Evolutionary conservation across 2,888 invertebrate genomes (phyloP).

Genomic region (Coenonympha glycerion): DNA sequence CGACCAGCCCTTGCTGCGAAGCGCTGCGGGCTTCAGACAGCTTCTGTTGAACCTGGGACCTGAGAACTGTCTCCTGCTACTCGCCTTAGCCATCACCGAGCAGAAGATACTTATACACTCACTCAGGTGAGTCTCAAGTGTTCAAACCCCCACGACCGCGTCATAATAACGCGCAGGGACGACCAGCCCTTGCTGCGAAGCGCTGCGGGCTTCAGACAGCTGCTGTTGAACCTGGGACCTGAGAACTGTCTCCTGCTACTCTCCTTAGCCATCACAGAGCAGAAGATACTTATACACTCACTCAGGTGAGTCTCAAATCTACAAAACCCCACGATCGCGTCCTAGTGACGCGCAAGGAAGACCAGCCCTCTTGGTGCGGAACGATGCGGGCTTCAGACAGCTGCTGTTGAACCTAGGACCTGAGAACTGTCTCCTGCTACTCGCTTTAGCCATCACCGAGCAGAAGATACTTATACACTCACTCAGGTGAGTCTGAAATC

Average conservation of each 20-base stretch:
- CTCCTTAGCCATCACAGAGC: slow-evolving; percentile 93
- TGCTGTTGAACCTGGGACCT: slow-evolving; percentile 92
- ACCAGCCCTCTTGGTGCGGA: slow-evolving; percentile 94
- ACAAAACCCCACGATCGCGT: slow-evolving; percentile 83
- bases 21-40: slow-evolving; percentile 96
- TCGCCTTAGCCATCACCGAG: slow-evolving; percentile 93
- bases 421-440: slow-evolving; percentile 93
- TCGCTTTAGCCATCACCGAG: slow-evolving; percentile 93
- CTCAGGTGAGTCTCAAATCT: too few species aligned
- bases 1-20: slow-evolving; percentile 94
- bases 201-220: slow-evolving; percentile 94
- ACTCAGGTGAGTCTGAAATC: too few species aligned
- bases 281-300: slow-evolving; percentile 97
- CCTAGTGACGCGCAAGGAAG: slow-evolving; percentile 95
- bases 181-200: slow-evolving; percentile 96
- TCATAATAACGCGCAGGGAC: slow-evolving; percentile 95
- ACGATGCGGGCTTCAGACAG: slow-evolving; percentile 96
- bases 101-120: slow-evolving; percentile 98
- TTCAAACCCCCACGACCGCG: slow-evolving; percentile 81
- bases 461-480: slow-evolving; percentile 98
- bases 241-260: slow-evolving; percentile 95
- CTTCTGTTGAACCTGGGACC: slow-evolving; percentile 93
- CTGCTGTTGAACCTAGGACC: slow-evolving; percentile 93
- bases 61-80: slow-evolving; percentile 93
- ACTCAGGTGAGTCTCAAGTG: too few species aligned